These are phyloP conservation scores for Oreochromis tanganicae DNA, from an alignment of 2,113 vertebrate genomes.

Conservation along the genomic window DNA sequence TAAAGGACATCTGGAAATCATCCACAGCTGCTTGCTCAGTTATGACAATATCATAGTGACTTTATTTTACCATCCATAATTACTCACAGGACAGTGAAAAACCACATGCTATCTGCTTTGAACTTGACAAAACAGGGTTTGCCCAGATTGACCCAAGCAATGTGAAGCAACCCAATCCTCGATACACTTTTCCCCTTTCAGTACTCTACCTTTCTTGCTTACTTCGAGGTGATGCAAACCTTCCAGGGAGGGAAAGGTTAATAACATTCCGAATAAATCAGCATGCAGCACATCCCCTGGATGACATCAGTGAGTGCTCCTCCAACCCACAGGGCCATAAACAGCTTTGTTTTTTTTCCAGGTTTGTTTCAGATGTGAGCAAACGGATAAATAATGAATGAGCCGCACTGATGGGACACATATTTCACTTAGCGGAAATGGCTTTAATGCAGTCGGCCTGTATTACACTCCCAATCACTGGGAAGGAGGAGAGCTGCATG, in stretches of 20 bases:
- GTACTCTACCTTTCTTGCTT: not conserved
- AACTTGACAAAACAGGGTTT: conserved; percentile 44
- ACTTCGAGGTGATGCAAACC: conserved; percentile 42
- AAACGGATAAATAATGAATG: conserved; percentile 75
- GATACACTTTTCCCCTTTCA: conserved; percentile 26
- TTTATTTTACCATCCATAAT: conserved; percentile 75
- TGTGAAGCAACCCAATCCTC: conserved; percentile 40
- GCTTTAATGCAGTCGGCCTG: conserved; percentile 66
- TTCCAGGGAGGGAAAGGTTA: conserved; percentile 60
- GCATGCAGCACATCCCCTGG: conserved; percentile 35
- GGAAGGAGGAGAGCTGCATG: conserved; percentile 17
- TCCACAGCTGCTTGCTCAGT: conserved; percentile 55
- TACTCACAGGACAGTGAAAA: conserved; percentile 71
- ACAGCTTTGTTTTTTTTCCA: conserved; percentile 59
- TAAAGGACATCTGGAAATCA: conserved; percentile 73
- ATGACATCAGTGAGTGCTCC: conserved; percentile 68
- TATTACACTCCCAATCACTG: conserved; percentile 61
- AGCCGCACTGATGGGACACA: conserved; percentile 66
- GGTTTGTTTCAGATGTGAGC: conserved; percentile 68
- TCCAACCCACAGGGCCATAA: conserved; percentile 58
- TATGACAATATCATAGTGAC: conserved; percentile 69
- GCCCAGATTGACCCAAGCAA: conserved; percentile 45
- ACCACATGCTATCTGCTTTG: conserved; percentile 67
- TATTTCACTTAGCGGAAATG: conserved; percentile 72
- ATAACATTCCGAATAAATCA: conserved; percentile 70